These are phyloP conservation scores for Pegoplata infirma DNA, from an alignment of 2,888 invertebrate species.

Conservation along the genomic window DNA sequence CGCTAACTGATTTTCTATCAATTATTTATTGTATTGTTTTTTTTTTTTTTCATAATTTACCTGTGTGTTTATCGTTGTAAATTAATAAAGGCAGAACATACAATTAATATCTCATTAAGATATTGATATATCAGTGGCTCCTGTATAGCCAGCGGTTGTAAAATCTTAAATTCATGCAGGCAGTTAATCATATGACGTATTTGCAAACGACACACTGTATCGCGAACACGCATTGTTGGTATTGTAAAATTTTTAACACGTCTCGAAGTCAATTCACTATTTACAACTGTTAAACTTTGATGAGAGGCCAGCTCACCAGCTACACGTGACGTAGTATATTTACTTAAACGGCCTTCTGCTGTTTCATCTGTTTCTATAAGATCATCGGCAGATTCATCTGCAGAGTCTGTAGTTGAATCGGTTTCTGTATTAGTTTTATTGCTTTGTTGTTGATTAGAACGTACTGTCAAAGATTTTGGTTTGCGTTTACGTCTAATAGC, in stretches of 20 bases:
- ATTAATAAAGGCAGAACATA: conserved; percentile 75
- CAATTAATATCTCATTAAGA: conserved; percentile 75
- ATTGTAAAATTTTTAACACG: conserved; percentile 72
- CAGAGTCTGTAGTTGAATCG: conserved; percentile 71
- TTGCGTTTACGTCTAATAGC: conserved; percentile 69
- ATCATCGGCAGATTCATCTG: conserved; percentile 69
- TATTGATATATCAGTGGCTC: conserved; percentile 73
- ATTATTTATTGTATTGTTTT: neutral
- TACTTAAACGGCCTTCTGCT: conserved; percentile 65
- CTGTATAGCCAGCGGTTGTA: conserved; percentile 73
- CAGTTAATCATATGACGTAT: conserved; percentile 72
- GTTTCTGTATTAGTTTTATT: conserved; percentile 63
- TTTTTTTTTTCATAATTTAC: neutral
- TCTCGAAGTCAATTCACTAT: conserved; percentile 73
- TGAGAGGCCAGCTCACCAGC: conserved; percentile 70
- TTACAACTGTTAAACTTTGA: conserved; percentile 71
- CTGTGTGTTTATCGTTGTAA: conserved; percentile 72
- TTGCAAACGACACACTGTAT: conserved; percentile 74
- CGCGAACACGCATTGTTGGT: conserved; percentile 73
- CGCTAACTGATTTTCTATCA: neutral
- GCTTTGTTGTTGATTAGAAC: conserved; percentile 13
- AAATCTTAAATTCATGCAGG: conserved; percentile 74
- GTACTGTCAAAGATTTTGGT: conserved; percentile 51
- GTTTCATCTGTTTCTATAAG: conserved; percentile 61
- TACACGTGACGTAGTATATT: conserved; percentile 69